phyloP scores from a whole-genome alignment of 2,113 vertebrate genomes.

The Hemichromis elongatus region DNA sequence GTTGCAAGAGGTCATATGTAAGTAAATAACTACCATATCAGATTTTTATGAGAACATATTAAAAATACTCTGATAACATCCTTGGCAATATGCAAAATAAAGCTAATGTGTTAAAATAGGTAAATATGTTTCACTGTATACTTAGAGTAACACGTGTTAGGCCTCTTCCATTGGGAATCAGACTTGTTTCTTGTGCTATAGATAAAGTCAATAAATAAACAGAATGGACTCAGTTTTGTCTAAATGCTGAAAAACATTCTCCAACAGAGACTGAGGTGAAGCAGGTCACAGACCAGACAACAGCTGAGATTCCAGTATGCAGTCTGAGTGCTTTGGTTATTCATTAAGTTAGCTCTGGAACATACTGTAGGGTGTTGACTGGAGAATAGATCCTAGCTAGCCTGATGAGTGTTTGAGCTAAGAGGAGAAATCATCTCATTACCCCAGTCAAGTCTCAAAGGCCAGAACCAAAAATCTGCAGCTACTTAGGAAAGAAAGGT shows the following conservation, averaged over 20 bases:
- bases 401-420: not conserved
- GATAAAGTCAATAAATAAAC: not conserved
- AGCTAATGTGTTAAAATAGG: not conserved
- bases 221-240: not conserved
- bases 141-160: not conserved
- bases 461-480: not conserved
- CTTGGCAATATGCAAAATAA: not conserved
- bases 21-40: not conserved
- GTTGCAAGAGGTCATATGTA: not conserved
- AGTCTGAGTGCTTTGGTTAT: not conserved
- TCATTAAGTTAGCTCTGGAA: not conserved
- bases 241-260: not conserved
- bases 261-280: not conserved
- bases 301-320: not conserved
- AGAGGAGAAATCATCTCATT: not conserved
- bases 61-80: not conserved
- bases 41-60: not conserved
- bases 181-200: fast-evolving
- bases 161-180: not conserved
- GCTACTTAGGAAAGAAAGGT: not conserved
- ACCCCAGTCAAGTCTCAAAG: not conserved
- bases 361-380: not conserved
- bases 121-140: not conserved
- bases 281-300: not conserved
- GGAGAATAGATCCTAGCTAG: not conserved